Percentiles rank a stretch among this genome's conserved stretches.
phyloP scores from a whole-genome alignment of 2,888 invertebrate genomes.

The Spodoptera littoralis region DNA sequence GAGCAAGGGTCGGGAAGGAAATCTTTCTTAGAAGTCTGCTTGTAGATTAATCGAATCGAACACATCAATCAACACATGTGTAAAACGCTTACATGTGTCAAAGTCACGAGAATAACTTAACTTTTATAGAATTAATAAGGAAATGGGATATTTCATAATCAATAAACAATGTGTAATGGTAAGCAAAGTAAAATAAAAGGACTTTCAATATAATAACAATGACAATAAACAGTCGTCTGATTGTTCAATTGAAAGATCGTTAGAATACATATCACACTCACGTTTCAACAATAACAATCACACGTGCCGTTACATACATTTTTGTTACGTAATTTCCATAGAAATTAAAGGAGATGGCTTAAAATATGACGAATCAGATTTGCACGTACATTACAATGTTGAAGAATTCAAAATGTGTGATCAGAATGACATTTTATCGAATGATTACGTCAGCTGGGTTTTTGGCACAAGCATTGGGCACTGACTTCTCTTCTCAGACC shows the following conservation, averaged over 20 bases:
- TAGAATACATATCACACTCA: constrained; percentile 40
- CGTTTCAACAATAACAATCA: constrained; percentile 43
- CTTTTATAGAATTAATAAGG: too few species aligned
- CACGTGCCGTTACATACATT: constrained; percentile 39
- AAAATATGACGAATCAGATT: constrained; percentile 19
- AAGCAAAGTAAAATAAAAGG: constrained; percentile 14
- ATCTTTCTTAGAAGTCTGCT: too few species aligned
- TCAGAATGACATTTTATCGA: constrained; percentile 26
- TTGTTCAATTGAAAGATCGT: constrained; percentile 36
- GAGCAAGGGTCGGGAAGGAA: too few species aligned
- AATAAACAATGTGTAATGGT: constrained; percentile 8
- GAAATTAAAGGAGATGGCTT: constrained; percentile 19
- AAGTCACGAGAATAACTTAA: too few species aligned
- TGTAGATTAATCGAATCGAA: too few species aligned
- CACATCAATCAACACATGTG: too few species aligned
- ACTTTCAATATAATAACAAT: constrained; percentile 8
- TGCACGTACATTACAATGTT: constrained; percentile 8
- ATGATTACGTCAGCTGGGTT: constrained; percentile 12
- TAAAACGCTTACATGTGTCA: too few species aligned
- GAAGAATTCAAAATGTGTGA: constrained; percentile 27
- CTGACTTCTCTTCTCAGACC: constrained; percentile 11
- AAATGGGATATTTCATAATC: background rate
- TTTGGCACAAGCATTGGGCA: constrained; percentile 7
- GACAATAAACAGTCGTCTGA: constrained; percentile 28
- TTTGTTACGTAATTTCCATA: constrained; percentile 30